Conservation (phyloP, 1,140 invertebrate genomes). For the Calycopis cecrops region DNA sequence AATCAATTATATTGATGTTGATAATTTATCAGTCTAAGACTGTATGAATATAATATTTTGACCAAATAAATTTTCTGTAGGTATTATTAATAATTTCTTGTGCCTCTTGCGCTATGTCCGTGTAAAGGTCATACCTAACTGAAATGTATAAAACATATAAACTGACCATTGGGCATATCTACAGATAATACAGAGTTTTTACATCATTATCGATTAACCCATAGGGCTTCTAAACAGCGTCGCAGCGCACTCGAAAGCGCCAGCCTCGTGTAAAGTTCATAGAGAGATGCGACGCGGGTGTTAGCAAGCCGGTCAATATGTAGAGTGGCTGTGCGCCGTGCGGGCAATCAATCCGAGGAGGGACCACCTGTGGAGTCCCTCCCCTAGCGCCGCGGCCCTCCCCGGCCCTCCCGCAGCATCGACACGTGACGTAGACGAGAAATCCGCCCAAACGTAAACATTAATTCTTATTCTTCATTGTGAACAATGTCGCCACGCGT, state of each 20-base stretch:
- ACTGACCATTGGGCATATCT: too few relatives aligned
- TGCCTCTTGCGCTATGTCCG: too few relatives aligned
- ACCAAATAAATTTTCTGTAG: too few relatives aligned
- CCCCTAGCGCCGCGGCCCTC: slow-evolving; percentile 18
- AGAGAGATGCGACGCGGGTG: slow-evolving; percentile 55
- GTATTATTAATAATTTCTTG: too few relatives aligned
- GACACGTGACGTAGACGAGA: slow-evolving; percentile 70
- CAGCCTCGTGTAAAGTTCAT: slow-evolving; percentile 46
- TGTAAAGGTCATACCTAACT: too few relatives aligned
- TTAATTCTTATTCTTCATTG: slow-evolving; percentile 73
- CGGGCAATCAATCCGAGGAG: slow-evolving; percentile 59
- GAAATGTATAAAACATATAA: too few relatives aligned
- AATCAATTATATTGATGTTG: too few relatives aligned
- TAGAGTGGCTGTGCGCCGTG: slow-evolving; percentile 64
- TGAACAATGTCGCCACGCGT: slow-evolving; percentile 63
- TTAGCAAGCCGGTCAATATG: slow-evolving; percentile 68
- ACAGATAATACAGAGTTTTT: too few relatives aligned
- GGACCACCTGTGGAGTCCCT: slow-evolving; percentile 61
- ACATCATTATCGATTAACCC: slow-evolving; percentile 6
- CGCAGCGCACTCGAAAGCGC: slow-evolving; percentile 28
- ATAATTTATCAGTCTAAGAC: too few relatives aligned
- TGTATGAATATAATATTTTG: too few relatives aligned
- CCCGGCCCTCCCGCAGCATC: slow-evolving; percentile 32
- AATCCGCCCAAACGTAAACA: slow-evolving; percentile 73
- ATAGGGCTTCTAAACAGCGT: slow-evolving; percentile 11